phyloP scores from a whole-genome alignment of 2,888 invertebrate species.

The Seladonia tumulorum region DNA sequence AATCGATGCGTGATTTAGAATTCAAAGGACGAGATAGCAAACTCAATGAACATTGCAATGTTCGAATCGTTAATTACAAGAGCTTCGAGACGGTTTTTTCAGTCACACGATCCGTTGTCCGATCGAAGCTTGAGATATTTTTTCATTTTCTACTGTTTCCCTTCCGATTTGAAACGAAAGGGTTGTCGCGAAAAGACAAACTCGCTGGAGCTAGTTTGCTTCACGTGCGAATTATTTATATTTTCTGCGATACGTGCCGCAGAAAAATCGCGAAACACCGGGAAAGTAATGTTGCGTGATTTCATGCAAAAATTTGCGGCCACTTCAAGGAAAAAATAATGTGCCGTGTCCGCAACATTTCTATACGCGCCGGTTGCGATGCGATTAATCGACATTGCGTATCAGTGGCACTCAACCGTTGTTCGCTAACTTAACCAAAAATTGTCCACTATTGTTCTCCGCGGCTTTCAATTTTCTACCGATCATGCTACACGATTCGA shows the following conservation, averaged over 20 bases:
- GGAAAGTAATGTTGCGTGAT: conserved; percentile 14
- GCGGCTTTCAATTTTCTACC: too few relatives aligned
- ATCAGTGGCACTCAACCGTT: conserved; percentile 54
- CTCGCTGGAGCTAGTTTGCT: not conserved
- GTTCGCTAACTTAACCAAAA: conserved; percentile 8
- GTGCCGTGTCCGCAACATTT: conserved; percentile 43
- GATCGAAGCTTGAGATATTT: not conserved
- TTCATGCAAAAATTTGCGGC: conserved; percentile 40
- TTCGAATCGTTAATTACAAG: not conserved
- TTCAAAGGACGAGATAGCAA: not conserved
- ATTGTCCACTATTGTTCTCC: conserved; percentile 13
- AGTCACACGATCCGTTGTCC: not conserved
- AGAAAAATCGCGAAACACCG: conserved; percentile 16
- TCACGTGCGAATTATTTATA: not conserved
- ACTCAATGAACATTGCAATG: not conserved
- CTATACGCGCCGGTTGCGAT: conserved; percentile 29
- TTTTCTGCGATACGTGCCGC: not conserved
- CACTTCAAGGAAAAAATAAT: conserved; percentile 20
- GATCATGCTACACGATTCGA: not conserved
- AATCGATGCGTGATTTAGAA: not conserved
- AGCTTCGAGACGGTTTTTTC: not conserved
- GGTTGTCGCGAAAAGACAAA: not conserved
- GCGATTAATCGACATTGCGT: conserved; percentile 62
- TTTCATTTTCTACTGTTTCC: not conserved
- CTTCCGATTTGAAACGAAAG: not conserved